Percentiles rank a stretch among this genome's conserved stretches.
Conservation (phyloP, 2,888 invertebrate genomes). For the Oscheius sp. region DNA sequence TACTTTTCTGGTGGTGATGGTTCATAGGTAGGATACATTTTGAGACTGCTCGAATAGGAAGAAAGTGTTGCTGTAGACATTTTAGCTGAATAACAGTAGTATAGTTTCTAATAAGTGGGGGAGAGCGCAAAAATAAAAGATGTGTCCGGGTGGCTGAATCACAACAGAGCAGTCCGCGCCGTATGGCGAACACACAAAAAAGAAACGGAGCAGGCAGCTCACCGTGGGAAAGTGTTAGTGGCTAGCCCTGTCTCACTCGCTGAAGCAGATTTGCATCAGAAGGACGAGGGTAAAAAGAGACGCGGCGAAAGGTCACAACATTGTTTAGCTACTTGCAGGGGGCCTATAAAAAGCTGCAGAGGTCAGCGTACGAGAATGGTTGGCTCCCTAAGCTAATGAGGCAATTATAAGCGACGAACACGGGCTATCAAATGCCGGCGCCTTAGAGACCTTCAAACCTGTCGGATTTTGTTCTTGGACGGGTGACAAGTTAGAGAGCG, state of each 20-base stretch:
- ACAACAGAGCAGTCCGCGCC: no score
- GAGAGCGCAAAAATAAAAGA: no score
- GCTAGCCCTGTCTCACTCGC: no score
- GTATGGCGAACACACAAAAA: no score
- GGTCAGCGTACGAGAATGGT: conserved; percentile 22
- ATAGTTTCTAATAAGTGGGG: no score
- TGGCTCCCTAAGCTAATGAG: conserved; percentile 17
- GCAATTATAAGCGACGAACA: conserved; percentile 23
- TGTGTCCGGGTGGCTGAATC: no score
- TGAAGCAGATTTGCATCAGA: no score
- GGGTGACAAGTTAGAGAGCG: neutral
- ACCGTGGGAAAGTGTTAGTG: no score
- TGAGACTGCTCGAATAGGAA: conserved; percentile 2
- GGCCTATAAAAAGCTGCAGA: neutral
- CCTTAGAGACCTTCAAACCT: conserved; percentile 3
- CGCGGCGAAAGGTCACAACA: conserved; percentile 6
- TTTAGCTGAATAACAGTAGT: neutral
- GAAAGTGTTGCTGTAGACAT: conserved; percentile 17
- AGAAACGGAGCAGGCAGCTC: no score
- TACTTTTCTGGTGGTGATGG: conserved; percentile 24
- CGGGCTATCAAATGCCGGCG: conserved; percentile 14
- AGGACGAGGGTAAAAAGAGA: neutral
- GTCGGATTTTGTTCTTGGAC: no score
- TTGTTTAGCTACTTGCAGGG: conserved; percentile 17
- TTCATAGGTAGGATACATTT: conserved; percentile 3